phyloP scores from a whole-genome alignment of 2,888 invertebrate genomes.

The Diarsia mendica region DNA sequence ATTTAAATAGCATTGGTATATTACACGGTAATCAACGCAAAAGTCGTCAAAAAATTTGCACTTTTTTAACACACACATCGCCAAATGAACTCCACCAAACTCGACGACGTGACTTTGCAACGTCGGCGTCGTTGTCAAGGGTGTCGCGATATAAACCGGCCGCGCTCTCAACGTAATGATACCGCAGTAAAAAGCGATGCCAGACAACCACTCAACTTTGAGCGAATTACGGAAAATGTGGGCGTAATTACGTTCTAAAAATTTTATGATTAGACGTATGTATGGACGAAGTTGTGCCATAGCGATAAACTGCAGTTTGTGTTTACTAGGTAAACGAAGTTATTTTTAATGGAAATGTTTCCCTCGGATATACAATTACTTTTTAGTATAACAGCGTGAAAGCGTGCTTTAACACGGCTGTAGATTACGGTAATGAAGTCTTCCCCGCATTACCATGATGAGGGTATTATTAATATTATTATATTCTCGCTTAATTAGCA shows the following conservation, averaged over 20 bases:
- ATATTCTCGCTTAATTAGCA: not conserved
- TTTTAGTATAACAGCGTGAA: slow-evolving; percentile 39
- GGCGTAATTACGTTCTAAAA: slow-evolving; percentile 57
- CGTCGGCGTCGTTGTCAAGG: slow-evolving; percentile 15
- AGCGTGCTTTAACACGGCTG: slow-evolving; percentile 12
- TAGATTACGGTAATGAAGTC: slow-evolving; percentile 33
- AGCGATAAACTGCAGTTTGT: slow-evolving; percentile 27
- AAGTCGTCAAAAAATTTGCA: not conserved
- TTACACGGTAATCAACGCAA: not conserved
- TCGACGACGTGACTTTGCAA: slow-evolving; percentile 32
- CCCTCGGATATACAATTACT: slow-evolving; percentile 23
- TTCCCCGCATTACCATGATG: not conserved
- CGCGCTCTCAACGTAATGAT: slow-evolving; percentile 50
- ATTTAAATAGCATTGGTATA: not conserved
- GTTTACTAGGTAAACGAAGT: slow-evolving; percentile 36
- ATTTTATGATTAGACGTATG: slow-evolving; percentile 54
- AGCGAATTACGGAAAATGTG: slow-evolving; percentile 56
- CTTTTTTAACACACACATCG: slow-evolving; percentile 12
- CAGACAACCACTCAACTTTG: slow-evolving; percentile 56
- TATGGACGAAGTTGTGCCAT: slow-evolving; percentile 38
- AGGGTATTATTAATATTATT: slow-evolving; percentile 9
- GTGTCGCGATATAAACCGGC: slow-evolving; percentile 38
- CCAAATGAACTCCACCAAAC: slow-evolving; percentile 30
- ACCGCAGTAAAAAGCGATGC: slow-evolving; percentile 50
- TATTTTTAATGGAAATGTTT: slow-evolving; percentile 51